These are phyloP conservation scores for Rynchops niger DNA, from an alignment of 2,113 vertebrate genomes.

Conservation along the genomic window DNA sequence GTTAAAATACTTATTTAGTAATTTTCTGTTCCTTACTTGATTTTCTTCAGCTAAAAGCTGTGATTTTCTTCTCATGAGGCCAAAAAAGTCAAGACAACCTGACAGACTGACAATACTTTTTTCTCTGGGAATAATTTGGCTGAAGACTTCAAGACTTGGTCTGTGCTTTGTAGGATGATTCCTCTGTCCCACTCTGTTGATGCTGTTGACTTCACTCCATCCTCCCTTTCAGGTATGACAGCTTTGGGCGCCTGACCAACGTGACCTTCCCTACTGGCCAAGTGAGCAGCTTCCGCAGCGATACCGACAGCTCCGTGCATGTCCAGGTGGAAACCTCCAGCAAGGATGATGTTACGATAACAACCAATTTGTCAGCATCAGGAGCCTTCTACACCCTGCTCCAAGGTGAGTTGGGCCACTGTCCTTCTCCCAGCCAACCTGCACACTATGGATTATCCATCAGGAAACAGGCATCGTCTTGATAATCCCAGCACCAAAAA, in stretches of 20 bases:
- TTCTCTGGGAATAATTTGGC: neutral
- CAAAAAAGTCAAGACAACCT: neutral
- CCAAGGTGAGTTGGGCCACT: slow-evolving; percentile 81
- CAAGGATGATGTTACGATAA: slow-evolving; percentile 95
- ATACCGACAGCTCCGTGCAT: slow-evolving; percentile 88
- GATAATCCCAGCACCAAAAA: neutral
- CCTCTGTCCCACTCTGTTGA: neutral
- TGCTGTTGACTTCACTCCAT: neutral
- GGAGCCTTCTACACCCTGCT: slow-evolving; percentile 96
- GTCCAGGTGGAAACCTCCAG: slow-evolving; percentile 92
- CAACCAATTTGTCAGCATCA: slow-evolving; percentile 94
- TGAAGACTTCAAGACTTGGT: neutral
- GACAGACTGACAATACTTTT: neutral
- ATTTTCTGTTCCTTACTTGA: neutral
- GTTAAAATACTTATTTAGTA: neutral
- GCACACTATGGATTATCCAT: neutral
- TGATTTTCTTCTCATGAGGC: neutral
- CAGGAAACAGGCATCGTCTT: neutral
- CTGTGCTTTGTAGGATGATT: neutral
- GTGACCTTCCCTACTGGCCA: slow-evolving; percentile 95
- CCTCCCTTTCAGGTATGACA: slow-evolving; percentile 86
- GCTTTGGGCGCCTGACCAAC: slow-evolving; percentile 93
- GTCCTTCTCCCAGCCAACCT: neutral
- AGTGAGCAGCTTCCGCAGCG: slow-evolving; percentile 93
- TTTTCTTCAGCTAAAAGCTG: neutral